Percentiles rank a stretch among this genome's conserved stretches.
Evolutionary conservation across 2,888 invertebrate species (phyloP).

Genomic region (Caenorhabditis sinica): DNA sequence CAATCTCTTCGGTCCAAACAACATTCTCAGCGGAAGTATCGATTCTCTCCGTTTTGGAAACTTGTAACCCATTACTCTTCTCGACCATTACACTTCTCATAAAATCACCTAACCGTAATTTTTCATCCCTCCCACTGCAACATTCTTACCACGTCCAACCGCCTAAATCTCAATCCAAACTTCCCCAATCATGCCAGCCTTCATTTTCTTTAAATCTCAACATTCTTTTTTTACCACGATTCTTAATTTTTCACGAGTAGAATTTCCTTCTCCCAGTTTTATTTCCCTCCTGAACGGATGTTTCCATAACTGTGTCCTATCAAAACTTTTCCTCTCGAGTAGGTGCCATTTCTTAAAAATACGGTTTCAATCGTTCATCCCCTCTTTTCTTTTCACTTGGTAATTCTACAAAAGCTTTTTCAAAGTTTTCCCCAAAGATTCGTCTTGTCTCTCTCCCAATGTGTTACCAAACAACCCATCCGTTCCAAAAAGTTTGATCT

Average conservation of each 20-base stretch:
- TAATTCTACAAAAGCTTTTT: neutral
- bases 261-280: neutral
- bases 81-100: neutral
- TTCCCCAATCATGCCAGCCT: too few relatives aligned
- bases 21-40: conserved; percentile 15
- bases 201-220: neutral
- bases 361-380: neutral
- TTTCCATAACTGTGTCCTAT: neutral
- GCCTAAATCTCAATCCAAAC: too few relatives aligned
- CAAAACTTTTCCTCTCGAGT: neutral
- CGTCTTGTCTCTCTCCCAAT: neutral
- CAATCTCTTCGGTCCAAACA: conserved; percentile 27
- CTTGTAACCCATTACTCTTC: neutral
- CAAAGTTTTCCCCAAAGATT: neutral
- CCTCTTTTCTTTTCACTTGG: neutral
- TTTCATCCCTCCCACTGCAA: too few relatives aligned
- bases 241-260: neutral
- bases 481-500: neutral
- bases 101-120: too few relatives aligned
- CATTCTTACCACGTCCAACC: too few relatives aligned
- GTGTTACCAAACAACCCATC: neutral
- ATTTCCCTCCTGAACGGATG: neutral
- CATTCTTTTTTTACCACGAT: neutral
- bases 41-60: conserved; percentile 16
- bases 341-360: neutral